Base-by-base conservation (phyloP, 1,140 invertebrate species). In the Drosophila obscura region DNA sequence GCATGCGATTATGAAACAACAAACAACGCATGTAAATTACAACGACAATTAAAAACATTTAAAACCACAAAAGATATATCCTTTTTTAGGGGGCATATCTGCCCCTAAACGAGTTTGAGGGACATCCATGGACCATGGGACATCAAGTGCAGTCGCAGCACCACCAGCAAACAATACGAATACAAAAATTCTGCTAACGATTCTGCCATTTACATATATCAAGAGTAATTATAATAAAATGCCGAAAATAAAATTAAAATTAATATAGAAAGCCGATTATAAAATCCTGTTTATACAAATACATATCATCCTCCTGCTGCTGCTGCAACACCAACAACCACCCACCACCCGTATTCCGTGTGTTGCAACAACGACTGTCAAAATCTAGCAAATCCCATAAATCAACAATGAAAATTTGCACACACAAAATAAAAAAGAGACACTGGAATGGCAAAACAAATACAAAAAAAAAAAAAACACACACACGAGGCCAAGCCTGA, bases 191-290 rank as follows among this genome's bases (percentile, higher is more conserved):
- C 53, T 63, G 78, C 82, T 79, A 87, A 82, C 82, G 79, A 87
- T 76, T 71, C 35, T 39, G 76, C 82, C 72, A 88, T 87, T 82
- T 87, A 78, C 83, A 82, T 83, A 88, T 90, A 90, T 90, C 82
- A 90, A 83, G 80, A 78, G 82, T 90, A 90, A 90, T 90, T 90
- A 90, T 90, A 90, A 88, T 90, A 90, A 90, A 90, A 90, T 84
- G 73, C 75, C 80, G 68, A 90, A 90, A 90, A 90, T 87, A 87
- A 87, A 87, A 87, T 88, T 87, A 87, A 91, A 91, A 91, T 91
- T 89, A 89, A 90, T 89, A 83, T 91, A 83, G 81, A 91, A 91
- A 89, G 85, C 77, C 89, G 82, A 91, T 91, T 91, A 90, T 90
- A 81, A 73, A 83, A 73, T 52, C 60, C 46, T 22, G 26, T 48